phyloP scores from a whole-genome alignment of 2,797 vertebrate species.

The Eulemur albifrons region DNA sequence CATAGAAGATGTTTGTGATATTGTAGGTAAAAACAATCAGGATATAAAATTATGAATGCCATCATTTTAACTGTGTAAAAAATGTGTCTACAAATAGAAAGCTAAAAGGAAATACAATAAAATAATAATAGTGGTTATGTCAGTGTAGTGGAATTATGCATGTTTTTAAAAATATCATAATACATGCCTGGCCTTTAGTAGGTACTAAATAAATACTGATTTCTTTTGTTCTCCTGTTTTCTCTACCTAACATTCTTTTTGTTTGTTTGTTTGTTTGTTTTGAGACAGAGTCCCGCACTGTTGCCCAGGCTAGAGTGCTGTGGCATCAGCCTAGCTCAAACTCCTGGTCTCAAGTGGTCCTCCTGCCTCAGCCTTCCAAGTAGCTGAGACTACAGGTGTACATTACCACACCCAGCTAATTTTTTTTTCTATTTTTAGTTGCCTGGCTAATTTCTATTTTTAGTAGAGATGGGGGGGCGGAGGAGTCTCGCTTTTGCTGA shows the following conservation, averaged over 20 bases:
- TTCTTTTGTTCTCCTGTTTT: neutral
- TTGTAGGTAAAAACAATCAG: neutral
- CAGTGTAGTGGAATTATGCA: neutral
- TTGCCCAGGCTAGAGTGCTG: too few species aligned
- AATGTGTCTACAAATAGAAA: neutral
- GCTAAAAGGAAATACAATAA: neutral
- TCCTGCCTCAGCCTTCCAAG: too few species aligned
- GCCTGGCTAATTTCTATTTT: too few species aligned
- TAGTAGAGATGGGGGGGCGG: too few species aligned
- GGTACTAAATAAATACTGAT: neutral
- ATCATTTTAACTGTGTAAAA: neutral
- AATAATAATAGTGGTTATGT: neutral
- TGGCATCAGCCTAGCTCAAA: too few species aligned
- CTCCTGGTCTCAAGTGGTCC: too few species aligned
- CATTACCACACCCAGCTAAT: too few species aligned
- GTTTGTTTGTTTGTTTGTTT: too few species aligned
- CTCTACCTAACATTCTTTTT: neutral
- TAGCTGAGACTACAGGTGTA: too few species aligned
- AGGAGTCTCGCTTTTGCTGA: too few species aligned
- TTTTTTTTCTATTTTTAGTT: too few species aligned
- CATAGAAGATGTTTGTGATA: neutral
- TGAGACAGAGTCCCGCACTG: too few species aligned
- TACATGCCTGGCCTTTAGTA: neutral
- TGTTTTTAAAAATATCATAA: neutral
- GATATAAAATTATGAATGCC: neutral